phyloP scores from a whole-genome alignment of 2,797 vertebrate genomes.

The Myotis daubentonii region DNA sequence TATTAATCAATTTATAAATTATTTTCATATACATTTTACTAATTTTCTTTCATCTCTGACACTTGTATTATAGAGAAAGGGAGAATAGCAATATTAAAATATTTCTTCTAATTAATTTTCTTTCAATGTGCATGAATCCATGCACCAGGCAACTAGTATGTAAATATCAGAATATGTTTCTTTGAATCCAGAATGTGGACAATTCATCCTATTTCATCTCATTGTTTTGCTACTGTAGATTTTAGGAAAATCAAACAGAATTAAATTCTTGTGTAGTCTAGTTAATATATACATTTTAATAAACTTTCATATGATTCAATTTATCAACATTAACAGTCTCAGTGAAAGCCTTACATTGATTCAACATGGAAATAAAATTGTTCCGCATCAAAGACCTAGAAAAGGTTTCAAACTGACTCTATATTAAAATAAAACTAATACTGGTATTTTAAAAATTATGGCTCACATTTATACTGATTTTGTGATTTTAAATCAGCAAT shows the following conservation, averaged over 20 bases:
- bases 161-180: slow-evolving; percentile 10
- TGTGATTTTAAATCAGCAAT: not conserved
- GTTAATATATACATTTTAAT: not conserved
- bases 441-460: not conserved
- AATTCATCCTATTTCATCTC: not conserved
- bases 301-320: not conserved
- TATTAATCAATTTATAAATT: no score
- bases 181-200: not conserved
- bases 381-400: not conserved
- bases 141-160: not conserved
- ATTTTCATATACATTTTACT: no score
- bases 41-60: no score
- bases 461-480: not conserved
- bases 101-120: no score
- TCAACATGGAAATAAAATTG: not conserved
- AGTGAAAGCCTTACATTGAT: not conserved
- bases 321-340: not conserved
- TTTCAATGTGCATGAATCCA: no score
- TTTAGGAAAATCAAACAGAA: not conserved
- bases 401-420: not conserved
- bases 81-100: no score
- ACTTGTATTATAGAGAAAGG: no score
- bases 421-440: not conserved
- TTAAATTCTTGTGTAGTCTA: not conserved
- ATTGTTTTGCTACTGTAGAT: not conserved